These are phyloP conservation scores for Auanema freiburgensis DNA, from an alignment of 2,888 invertebrate genomes.

Conservation along the genomic window DNA sequence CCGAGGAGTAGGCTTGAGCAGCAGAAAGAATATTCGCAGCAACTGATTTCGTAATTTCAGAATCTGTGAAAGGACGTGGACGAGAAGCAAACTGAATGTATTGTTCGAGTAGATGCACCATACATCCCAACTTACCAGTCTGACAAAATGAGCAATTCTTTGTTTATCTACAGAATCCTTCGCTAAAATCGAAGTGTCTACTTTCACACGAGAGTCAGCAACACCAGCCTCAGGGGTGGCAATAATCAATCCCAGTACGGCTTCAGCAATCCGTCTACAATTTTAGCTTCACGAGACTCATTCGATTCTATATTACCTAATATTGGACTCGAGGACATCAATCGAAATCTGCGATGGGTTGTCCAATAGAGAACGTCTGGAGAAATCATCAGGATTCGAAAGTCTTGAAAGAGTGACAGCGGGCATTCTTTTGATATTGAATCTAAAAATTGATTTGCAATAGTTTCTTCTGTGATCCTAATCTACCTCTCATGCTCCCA, in stretches of 20 bases:
- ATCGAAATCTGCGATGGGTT: conserved; percentile 40
- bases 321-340: conserved; percentile 56
- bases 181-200: conserved; percentile 39
- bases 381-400: conserved; percentile 65
- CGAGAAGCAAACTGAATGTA: conserved; percentile 36
- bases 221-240: conserved; percentile 59
- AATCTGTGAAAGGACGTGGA: conserved; percentile 41
- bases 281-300: conserved; percentile 23
- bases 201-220: conserved; percentile 33
- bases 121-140: conserved; percentile 8
- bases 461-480: too few species aligned
- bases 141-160: conserved; percentile 35
- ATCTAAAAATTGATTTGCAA: conserved; percentile 68
- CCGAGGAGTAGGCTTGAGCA: conserved; percentile 23
- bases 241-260: conserved; percentile 75
- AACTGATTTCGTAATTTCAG: conserved; percentile 32
- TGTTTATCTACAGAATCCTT: conserved; percentile 42
- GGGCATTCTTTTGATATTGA: conserved; percentile 85
- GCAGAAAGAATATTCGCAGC: conserved; percentile 36
- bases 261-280: conserved; percentile 75
- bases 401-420: conserved; percentile 87
- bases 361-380: conserved; percentile 66
- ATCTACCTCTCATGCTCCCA: conserved; percentile 90
- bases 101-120: too few species aligned
- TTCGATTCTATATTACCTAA: conserved; percentile 17